phyloP scores from a whole-genome alignment of 2,888 invertebrate species.

The Cylloceria caligata region DNA sequence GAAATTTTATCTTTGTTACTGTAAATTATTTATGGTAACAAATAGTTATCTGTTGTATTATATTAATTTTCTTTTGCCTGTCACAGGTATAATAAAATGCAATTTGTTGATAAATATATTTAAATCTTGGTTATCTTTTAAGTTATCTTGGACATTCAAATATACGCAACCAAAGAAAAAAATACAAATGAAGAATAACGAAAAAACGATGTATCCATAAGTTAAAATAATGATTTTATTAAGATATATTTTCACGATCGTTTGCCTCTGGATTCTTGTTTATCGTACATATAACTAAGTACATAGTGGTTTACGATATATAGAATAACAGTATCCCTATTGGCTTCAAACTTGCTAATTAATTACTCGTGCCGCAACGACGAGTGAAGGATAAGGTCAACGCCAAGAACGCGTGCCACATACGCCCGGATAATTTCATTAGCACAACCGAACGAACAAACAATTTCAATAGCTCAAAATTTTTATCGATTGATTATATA shows the following conservation, averaged over 20 bases:
- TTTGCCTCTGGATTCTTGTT: conserved; percentile 29
- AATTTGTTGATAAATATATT: no score
- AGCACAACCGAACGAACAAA: conserved; percentile 50
- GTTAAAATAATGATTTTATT: conserved; percentile 33
- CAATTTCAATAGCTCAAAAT: conserved; percentile 29
- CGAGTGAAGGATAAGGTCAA: conserved; percentile 61
- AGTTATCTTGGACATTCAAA: no score
- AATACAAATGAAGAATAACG: neutral
- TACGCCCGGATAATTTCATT: conserved; percentile 43
- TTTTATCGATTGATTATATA: conserved; percentile 23
- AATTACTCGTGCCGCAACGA: conserved; percentile 52
- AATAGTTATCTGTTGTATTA: no score
- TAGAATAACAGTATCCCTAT: conserved; percentile 4
- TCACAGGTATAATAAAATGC: no score
- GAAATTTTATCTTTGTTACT: no score
- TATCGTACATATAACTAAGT: neutral
- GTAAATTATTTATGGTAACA: no score
- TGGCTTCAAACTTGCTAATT: conserved; percentile 63
- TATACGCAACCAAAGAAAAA: conserved; percentile 36
- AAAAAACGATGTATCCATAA: neutral
- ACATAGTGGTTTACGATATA: neutral
- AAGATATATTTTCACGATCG: conserved; percentile 46
- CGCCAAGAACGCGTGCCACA: conserved; percentile 57
- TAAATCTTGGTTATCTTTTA: no score
- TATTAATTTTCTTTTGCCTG: no score